These are phyloP conservation scores for Diphyllodes magnificus DNA, from an alignment of 2,113 vertebrate genomes.

Conservation along the genomic window DNA sequence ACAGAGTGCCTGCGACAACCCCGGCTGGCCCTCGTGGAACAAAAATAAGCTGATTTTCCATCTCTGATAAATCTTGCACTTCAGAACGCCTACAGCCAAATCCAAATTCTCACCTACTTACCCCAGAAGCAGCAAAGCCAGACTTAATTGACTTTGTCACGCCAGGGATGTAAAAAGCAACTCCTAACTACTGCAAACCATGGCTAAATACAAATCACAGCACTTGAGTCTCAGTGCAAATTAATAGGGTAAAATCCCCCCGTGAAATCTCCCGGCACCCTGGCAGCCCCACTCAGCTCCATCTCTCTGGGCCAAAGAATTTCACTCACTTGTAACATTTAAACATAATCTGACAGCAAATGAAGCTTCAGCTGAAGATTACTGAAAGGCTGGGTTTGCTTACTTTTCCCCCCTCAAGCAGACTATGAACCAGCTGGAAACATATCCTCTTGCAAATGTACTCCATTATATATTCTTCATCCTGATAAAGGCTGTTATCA, in stretches of 20 bases:
- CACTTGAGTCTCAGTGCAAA: background rate
- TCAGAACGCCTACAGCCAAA: background rate
- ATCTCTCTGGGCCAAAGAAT: background rate
- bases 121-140: background rate
- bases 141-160: background rate
- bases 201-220: background rate
- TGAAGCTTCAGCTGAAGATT: background rate
- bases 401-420: background rate
- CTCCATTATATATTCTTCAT: background rate
- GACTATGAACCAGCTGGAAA: background rate
- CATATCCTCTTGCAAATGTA: background rate
- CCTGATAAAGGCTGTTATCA: background rate
- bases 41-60: background rate
- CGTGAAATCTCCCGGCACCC: background rate
- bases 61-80: background rate
- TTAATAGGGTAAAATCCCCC: background rate
- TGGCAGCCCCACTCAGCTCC: background rate
- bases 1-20: background rate
- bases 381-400: background rate
- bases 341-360: background rate
- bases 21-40: background rate
- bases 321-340: background rate
- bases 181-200: background rate
- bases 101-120: background rate
- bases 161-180: background rate